Evolutionary conservation across 2,113 vertebrate genomes (phyloP).

Genomic region (Burhinus oedicnemus): DNA sequence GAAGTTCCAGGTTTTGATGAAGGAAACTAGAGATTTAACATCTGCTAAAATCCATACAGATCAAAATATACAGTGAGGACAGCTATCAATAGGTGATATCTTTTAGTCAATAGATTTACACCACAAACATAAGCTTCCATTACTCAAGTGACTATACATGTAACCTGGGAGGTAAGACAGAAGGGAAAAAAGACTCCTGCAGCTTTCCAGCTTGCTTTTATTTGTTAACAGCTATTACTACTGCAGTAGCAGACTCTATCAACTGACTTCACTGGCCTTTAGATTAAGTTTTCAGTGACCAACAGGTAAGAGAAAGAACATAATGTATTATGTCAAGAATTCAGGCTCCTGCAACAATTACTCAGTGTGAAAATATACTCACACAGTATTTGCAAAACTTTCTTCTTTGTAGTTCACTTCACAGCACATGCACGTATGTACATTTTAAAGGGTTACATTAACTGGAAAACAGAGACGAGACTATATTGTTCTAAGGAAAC

Average conservation of each 20-base stretch:
- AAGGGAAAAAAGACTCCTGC: neutral
- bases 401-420: neutral
- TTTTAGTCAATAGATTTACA: neutral
- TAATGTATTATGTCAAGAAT: neutral
- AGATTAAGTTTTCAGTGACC: neutral
- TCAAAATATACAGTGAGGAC: neutral
- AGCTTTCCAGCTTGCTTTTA: neutral
- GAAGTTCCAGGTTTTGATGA: neutral
- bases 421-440: neutral
- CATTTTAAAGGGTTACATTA: neutral
- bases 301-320: neutral
- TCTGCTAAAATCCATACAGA: neutral
- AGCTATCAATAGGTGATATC: neutral
- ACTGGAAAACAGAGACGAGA: neutral
- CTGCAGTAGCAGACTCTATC: neutral
- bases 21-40: neutral
- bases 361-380: neutral
- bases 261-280: neutral
- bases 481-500: neutral
- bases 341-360: neutral
- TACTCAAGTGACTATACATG: neutral
- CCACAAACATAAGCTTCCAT: neutral
- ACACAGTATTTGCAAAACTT: neutral
- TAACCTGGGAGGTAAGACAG: neutral
- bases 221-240: neutral